phyloP scores from a whole-genome alignment of 1,140 invertebrate genomes.

The Zaprionus inermis region DNA sequence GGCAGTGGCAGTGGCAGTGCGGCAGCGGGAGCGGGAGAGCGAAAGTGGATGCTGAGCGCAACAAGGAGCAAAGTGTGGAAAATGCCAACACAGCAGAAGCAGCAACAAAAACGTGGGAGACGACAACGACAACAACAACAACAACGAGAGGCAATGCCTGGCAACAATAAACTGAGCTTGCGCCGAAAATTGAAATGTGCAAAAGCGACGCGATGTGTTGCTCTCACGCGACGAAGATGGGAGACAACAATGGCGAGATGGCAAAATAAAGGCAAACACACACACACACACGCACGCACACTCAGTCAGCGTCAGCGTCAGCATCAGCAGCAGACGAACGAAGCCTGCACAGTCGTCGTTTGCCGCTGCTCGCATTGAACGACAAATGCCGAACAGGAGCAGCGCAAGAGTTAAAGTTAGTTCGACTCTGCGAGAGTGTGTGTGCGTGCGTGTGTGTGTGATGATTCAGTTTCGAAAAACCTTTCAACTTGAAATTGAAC shows the following conservation, averaged over 20 bases:
- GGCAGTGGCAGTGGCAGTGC: constrained; percentile 21
- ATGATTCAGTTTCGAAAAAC: constrained; percentile 48
- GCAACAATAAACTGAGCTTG: constrained; percentile 80
- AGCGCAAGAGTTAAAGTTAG: constrained; percentile 53
- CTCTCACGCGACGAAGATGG: constrained; percentile 33
- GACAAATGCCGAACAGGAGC: constrained; percentile 36
- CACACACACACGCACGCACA: constrained; percentile 26
- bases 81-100: constrained; percentile 64
- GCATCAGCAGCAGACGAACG: constrained; percentile 16
- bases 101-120: constrained; percentile 26
- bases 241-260: constrained; percentile 61
- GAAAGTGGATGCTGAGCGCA: constrained; percentile 69
- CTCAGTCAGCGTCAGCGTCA: constrained; percentile 10
- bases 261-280: constrained; percentile 57
- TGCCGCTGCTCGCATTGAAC: constrained; percentile 51
- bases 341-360: constrained; percentile 32
- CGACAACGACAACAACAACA: constrained; percentile 20
- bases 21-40: constrained; percentile 46
- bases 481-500: constrained; percentile 80
- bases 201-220: constrained; percentile 39
- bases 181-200: constrained; percentile 62
- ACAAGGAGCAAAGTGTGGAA: constrained; percentile 60
- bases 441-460: constrained; percentile 31
- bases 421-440: constrained; percentile 26
- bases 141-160: constrained; percentile 56